Conservation (phyloP, 2,888 invertebrate genomes). For the Baronia brevicornis region DNA sequence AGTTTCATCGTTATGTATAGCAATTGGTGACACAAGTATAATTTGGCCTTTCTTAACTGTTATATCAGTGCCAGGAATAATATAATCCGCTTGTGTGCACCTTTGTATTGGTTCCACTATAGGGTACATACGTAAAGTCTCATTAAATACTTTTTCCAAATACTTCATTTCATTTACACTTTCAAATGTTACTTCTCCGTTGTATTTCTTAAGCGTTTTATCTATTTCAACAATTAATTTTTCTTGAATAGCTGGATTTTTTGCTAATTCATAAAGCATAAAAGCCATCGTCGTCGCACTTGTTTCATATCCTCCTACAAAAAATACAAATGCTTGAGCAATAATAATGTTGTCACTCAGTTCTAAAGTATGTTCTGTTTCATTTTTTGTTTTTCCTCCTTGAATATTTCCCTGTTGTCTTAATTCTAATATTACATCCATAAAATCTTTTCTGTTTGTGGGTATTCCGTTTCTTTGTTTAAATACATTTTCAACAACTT, state of each 20-base stretch:
- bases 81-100: slow-evolving; percentile 36
- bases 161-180: slow-evolving; percentile 46
- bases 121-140: slow-evolving; percentile 58
- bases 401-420: slow-evolving; percentile 29
- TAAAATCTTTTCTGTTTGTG: slow-evolving; percentile 35
- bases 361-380: slow-evolving; percentile 26
- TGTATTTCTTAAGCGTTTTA: slow-evolving; percentile 28
- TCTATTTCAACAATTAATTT: slow-evolving; percentile 40
- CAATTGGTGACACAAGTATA: slow-evolving; percentile 38
- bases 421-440: slow-evolving; percentile 40
- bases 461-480: slow-evolving; percentile 32
- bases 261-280: slow-evolving; percentile 44
- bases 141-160: slow-evolving; percentile 45
- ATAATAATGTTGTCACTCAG: slow-evolving; percentile 41
- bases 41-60: slow-evolving; percentile 38
- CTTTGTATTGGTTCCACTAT: slow-evolving; percentile 48
- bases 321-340: slow-evolving; percentile 57
- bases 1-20: slow-evolving; percentile 51
- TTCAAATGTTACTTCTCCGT: slow-evolving; percentile 46
- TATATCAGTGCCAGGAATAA: slow-evolving; percentile 42
- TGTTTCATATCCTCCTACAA: slow-evolving; percentile 59
- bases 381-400: slow-evolving; percentile 18
- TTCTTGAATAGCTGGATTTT: slow-evolving; percentile 45
- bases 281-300: slow-evolving; percentile 50
- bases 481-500: slow-evolving; percentile 28